Conservation (phyloP, 1,140 invertebrate genomes). For the Meloidogyne exigua region DNA sequence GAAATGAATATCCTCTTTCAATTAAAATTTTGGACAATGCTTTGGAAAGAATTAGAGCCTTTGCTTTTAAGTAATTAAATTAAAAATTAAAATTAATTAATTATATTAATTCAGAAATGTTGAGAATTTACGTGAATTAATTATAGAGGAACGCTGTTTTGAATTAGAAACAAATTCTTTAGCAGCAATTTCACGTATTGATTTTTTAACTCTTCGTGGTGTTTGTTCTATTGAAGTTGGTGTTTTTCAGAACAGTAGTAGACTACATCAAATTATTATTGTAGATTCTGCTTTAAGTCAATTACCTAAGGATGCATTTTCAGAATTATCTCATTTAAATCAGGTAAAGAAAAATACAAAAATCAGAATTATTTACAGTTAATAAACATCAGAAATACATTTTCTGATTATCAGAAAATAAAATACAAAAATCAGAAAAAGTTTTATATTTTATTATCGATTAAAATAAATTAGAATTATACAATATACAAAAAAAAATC, state of each 20-base stretch:
- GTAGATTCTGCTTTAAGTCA: conserved; percentile 42
- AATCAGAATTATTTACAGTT: background rate
- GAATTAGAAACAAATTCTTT: conserved; percentile 39
- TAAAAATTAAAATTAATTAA: conserved; percentile 2
- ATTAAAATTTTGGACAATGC: conserved; percentile 48
- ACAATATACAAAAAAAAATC: no score
- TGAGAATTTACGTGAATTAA: conserved; percentile 47
- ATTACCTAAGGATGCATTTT: conserved; percentile 33
- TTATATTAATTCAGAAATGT: conserved; percentile 37
- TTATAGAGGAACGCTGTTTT: conserved; percentile 48
- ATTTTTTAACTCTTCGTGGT: conserved; percentile 50
- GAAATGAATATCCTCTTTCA: conserved; percentile 39
- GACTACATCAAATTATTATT: conserved; percentile 43
- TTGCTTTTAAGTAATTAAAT: conserved; percentile 42
- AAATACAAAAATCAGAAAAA: background rate
- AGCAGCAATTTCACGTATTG: conserved; percentile 38
- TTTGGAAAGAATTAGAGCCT: conserved; percentile 41
- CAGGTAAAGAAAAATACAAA: conserved; percentile 42
- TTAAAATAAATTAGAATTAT: no score
- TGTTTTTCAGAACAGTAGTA: conserved; percentile 16
- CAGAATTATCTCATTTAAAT: conserved; percentile 51
- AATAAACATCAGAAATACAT: background rate
- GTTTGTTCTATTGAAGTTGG: conserved; percentile 25
- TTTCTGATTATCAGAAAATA: background rate
- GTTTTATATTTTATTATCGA: no score